Evolutionary conservation across 2,888 invertebrate genomes (phyloP).

Genomic region (Eucriotettix oculatus): DNA sequence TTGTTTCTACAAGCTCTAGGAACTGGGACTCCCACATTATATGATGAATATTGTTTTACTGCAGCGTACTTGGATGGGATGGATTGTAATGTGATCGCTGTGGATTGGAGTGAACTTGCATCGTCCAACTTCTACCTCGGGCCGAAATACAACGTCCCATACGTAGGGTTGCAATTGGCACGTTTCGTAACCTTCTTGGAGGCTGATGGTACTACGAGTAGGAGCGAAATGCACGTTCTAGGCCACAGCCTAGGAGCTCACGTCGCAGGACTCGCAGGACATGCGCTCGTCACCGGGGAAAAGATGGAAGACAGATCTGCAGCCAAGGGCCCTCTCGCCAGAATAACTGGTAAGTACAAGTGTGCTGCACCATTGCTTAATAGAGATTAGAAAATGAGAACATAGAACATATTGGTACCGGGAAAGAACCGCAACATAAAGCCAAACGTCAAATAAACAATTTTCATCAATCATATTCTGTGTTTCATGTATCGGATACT

Average conservation of each 20-base stretch:
- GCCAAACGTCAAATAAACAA: too few relatives aligned
- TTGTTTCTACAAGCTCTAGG: too few relatives aligned
- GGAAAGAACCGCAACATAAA: too few relatives aligned
- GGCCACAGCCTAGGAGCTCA: constrained; percentile 27
- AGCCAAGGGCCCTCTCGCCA: constrained; percentile 17
- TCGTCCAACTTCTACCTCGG: constrained; percentile 16
- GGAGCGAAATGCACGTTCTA: constrained; percentile 20
- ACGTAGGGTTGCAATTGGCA: constrained; percentile 21
- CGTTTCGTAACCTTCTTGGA: constrained; percentile 20
- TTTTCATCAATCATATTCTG: too few relatives aligned
- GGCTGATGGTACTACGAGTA: constrained; percentile 15
- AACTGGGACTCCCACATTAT: too few relatives aligned
- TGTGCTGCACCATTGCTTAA: not conserved
- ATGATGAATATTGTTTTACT: too few relatives aligned
- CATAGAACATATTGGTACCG: too few relatives aligned
- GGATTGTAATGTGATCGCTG: constrained; percentile 30
- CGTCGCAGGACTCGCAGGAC: constrained; percentile 21
- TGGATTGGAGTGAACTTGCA: constrained; percentile 30
- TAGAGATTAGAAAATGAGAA: too few relatives aligned
- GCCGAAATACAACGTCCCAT: constrained; percentile 10
- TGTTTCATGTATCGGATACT: too few relatives aligned
- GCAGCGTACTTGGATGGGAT: constrained; percentile 26
- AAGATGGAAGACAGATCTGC: not conserved
- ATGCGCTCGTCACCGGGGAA: constrained; percentile 16
- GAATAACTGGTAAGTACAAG: constrained; percentile 22